Percentiles rank a stretch among this genome's conserved stretches.
These are phyloP conservation scores for Lordiphosa clarofinis DNA, from an alignment of 1,140 invertebrate species.

Conservation along the genomic window DNA sequence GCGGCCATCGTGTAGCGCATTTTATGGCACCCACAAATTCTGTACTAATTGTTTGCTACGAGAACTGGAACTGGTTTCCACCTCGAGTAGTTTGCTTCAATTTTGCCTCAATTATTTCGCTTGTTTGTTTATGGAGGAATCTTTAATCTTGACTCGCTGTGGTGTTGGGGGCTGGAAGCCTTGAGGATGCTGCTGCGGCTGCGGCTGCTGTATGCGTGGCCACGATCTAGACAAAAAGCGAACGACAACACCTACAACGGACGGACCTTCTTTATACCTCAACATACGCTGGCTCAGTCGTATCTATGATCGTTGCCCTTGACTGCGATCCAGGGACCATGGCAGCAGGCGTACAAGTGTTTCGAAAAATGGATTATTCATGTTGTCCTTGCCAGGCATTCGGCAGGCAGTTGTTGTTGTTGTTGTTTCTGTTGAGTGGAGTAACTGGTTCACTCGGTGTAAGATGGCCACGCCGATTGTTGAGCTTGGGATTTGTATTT, in stretches of 20 bases:
- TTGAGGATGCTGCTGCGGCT: too few relatives aligned
- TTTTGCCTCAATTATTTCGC: conserved; percentile 79
- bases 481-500: not conserved
- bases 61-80: conserved; percentile 47
- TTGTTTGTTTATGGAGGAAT: conserved; percentile 79
- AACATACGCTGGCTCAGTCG: not conserved
- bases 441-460: conserved; percentile 4
- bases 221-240: conserved; percentile 61
- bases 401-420: conserved; percentile 16
- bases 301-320: conserved; percentile 58
- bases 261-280: not conserved
- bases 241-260: conserved; percentile 35
- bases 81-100: conserved; percentile 72
- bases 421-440: conserved; percentile 6
- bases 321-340: not conserved
- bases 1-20: conserved; percentile 69
- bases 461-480: conserved; percentile 16
- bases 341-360: conserved; percentile 50
- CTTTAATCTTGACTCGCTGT: conserved; percentile 60
- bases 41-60: conserved; percentile 71
- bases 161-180: conserved; percentile 18
- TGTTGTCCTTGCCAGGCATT: conserved; percentile 57
- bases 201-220: conserved; percentile 59
- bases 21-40: conserved; percentile 78
- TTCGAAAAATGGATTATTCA: conserved; percentile 77